Percentiles rank a stretch among this genome's conserved stretches.
Conservation (phyloP, 2,113 vertebrate genomes). For the Lates calcarifer region DNA sequence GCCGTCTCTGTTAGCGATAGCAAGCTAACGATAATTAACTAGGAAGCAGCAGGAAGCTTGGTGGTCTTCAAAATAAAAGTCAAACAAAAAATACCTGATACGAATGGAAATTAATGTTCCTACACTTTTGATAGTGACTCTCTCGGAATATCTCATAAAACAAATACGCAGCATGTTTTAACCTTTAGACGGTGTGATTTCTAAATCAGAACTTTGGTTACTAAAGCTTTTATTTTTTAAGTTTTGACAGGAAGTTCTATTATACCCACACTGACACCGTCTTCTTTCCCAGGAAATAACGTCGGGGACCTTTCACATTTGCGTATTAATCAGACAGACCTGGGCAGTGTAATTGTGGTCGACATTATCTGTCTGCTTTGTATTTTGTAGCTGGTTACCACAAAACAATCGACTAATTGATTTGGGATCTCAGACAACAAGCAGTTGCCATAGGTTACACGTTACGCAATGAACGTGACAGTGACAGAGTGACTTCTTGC, state of each 20-base stretch:
- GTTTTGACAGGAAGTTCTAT: conserved; percentile 3
- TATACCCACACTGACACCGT: fast-evolving
- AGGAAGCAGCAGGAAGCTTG: fast-evolving
- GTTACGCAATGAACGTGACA: conserved; percentile 62
- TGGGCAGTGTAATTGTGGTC: neutral
- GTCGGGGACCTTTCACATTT: neutral
- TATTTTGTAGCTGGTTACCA: neutral
- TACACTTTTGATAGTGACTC: fast-evolving
- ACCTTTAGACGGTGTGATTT: fast-evolving
- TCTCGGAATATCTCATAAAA: fast-evolving
- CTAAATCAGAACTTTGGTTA: fast-evolving
- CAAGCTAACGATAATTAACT: neutral
- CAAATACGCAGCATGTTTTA: fast-evolving
- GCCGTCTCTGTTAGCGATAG: neutral
- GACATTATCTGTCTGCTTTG: neutral
- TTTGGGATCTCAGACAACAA: neutral
- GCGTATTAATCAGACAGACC: neutral
- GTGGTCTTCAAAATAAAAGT: conserved; percentile 51
- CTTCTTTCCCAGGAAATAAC: neutral
- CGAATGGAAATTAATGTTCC: neutral
- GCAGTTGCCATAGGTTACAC: neutral
- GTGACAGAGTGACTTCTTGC: conserved; percentile 53
- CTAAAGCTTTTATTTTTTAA: conserved; percentile 36
- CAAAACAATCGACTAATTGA: neutral
- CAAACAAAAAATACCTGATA: fast-evolving